phyloP scores from a whole-genome alignment of 2,888 invertebrate genomes.

The Sphaerophoria taeniata region DNA sequence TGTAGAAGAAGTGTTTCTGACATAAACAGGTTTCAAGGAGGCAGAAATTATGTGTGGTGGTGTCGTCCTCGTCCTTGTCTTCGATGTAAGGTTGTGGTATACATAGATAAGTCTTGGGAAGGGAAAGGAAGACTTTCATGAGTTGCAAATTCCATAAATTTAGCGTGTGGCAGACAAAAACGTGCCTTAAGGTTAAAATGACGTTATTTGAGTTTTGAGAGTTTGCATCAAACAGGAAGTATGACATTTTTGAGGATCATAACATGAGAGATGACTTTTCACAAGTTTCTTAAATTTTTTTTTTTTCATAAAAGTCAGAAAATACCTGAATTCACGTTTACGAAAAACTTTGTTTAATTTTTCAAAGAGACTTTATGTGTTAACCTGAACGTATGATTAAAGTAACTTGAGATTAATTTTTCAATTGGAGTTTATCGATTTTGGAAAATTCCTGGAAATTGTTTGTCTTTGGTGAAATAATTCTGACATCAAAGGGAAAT shows the following conservation, averaged over 20 bases:
- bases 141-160: conserved; percentile 54
- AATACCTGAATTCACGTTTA: conserved; percentile 47
- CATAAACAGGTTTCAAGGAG: conserved; percentile 42
- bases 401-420: neutral
- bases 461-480: neutral
- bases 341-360: neutral
- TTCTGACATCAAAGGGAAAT: neutral
- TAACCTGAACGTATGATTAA: neutral
- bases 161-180: conserved; percentile 41
- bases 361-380: neutral
- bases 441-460: neutral
- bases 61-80: neutral
- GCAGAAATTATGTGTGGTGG: neutral
- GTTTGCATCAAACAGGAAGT: conserved; percentile 28
- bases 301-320: conserved; percentile 24
- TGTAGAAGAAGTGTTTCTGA: conserved; percentile 49
- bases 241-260: conserved; percentile 44
- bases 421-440: neutral
- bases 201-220: conserved; percentile 31
- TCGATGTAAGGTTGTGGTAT: too few relatives aligned
- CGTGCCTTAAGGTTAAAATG: conserved; percentile 45
- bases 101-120: too few relatives aligned
- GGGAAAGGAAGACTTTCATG: too few relatives aligned
- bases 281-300: neutral
- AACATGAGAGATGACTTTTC: neutral